Evolutionary conservation across 2,797 vertebrate genomes (phyloP).

Genomic region (Bovichtus diacanthus): DNA sequence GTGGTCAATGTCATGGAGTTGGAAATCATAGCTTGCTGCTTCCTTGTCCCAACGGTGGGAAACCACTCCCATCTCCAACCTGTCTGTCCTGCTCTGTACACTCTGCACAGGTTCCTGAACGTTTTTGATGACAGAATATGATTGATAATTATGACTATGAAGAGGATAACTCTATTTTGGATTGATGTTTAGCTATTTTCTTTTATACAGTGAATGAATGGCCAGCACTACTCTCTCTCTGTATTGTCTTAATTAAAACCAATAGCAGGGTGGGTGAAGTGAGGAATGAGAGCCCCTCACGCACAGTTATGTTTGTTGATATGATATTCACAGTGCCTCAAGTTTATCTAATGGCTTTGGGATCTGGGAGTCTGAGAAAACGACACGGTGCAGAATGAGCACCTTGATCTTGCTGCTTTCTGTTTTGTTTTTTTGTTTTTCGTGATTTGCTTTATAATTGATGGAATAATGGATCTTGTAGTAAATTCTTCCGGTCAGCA

Average conservation of each 20-base stretch:
- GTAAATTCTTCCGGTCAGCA: conserved; percentile 45
- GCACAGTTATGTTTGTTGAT: conserved; percentile 47
- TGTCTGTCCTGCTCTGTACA: conserved; percentile 50
- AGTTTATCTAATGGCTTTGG: conserved; percentile 61
- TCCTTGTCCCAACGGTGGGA: conserved; percentile 33
- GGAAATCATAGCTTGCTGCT: conserved; percentile 33
- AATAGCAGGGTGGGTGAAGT: conserved; percentile 41
- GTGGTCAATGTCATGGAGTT: conserved; percentile 35
- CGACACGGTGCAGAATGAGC: conserved; percentile 54
- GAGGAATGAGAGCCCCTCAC: conserved; percentile 38
- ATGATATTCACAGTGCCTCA: conserved; percentile 83
- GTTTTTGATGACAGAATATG: conserved; percentile 66
- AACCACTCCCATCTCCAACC: conserved; percentile 32
- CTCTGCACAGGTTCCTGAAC: conserved; percentile 73
- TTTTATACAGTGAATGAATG: conserved; percentile 73
- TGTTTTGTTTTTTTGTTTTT: conserved; percentile 7
- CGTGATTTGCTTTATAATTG: conserved; percentile 38
- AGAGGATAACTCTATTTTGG: conserved; percentile 81
- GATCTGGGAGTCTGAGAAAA: conserved; percentile 56
- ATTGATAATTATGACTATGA: conserved; percentile 60
- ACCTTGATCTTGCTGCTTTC: conserved; percentile 76
- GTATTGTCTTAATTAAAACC: conserved; percentile 71
- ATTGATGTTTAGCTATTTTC: conserved; percentile 73
- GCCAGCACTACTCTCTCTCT: conserved; percentile 69
- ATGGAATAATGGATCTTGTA: conserved; percentile 19